Conservation (phyloP, 2,113 vertebrate genomes). For the Coptodon rendalli region DNA sequence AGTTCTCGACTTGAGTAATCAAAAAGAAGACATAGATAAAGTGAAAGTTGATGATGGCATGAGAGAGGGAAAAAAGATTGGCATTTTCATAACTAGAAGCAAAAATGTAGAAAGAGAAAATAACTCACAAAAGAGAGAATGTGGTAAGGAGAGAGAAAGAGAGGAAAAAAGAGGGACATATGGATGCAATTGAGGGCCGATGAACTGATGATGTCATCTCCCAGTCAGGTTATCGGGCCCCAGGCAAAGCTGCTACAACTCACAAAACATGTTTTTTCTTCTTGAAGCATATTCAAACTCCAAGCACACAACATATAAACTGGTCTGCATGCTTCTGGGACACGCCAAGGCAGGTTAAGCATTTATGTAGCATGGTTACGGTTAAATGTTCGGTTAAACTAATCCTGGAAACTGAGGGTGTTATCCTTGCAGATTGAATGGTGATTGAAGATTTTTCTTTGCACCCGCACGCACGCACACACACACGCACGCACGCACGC, state of each 20-base stretch:
- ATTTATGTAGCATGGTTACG: background rate
- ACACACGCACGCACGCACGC: background rate
- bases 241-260: constrained; percentile 45
- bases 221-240: constrained; percentile 67
- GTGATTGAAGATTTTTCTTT: constrained; percentile 8
- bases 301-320: background rate
- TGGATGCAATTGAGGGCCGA: constrained; percentile 62
- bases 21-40: background rate
- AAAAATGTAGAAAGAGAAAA: background rate
- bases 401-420: constrained; percentile 5
- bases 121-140: background rate
- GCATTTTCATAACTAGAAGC: background rate
- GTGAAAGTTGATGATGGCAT: background rate
- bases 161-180: constrained; percentile 28
- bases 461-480: fast-evolving
- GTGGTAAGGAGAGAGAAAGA: background rate
- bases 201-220: constrained; percentile 67
- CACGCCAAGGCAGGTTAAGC: background rate
- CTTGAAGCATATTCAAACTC: constrained; percentile 19
- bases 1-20: background rate
- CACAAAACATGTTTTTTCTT: constrained; percentile 40
- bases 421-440: constrained; percentile 11
- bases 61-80: background rate
- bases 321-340: background rate
- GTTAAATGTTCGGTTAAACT: background rate